Conservation (phyloP, 1,140 invertebrate genomes). For the Tetramorium alpestre region DNA sequence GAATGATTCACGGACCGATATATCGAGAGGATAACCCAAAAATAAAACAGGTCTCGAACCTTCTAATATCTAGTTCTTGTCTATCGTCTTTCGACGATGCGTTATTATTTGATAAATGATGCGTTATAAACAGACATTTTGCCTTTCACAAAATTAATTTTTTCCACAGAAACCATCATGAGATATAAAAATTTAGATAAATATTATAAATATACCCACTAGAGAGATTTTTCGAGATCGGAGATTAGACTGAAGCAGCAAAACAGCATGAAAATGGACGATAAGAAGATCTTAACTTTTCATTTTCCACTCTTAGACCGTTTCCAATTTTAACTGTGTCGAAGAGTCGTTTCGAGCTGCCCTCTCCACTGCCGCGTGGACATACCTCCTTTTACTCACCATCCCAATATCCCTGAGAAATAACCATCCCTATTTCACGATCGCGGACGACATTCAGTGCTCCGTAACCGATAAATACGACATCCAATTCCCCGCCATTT, state of each 20-base stretch:
- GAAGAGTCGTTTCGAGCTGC: constrained; percentile 36
- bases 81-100: not conserved
- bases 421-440: constrained; percentile 67
- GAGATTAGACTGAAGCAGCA: constrained; percentile 6
- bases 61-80: constrained; percentile 28
- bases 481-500: constrained; percentile 57
- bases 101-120: not conserved
- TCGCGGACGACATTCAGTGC: constrained; percentile 63
- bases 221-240: not conserved
- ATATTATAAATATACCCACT: not conserved
- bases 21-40: constrained; percentile 25
- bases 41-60: constrained; percentile 1
- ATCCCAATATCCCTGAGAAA: constrained; percentile 25
- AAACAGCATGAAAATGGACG: constrained; percentile 37
- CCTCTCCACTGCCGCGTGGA: not conserved
- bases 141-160: not conserved
- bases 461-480: constrained; percentile 68
- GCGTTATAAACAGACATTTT: constrained; percentile 1
- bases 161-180: not conserved
- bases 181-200: not conserved
- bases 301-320: constrained; percentile 41
- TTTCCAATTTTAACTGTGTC: constrained; percentile 55
- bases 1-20: constrained; percentile 24
- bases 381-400: not conserved
- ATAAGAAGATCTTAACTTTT: constrained; percentile 47